Base-by-base conservation (phyloP, 53 echinoderm and acorn worm species). In the Astropecten irregularis region DNA sequence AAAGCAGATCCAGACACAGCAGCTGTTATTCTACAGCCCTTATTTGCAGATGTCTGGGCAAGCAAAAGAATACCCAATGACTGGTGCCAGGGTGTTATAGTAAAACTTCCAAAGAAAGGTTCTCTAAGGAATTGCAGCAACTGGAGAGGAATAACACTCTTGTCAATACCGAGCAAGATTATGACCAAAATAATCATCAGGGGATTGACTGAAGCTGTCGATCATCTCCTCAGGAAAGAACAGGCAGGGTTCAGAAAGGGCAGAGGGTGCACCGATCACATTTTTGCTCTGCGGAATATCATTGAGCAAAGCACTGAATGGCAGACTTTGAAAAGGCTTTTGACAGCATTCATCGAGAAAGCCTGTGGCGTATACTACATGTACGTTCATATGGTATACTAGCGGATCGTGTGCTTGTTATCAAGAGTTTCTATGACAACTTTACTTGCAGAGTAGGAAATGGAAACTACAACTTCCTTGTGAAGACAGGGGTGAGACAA, bases 331-430 rank as follows among this genome's bases (percentile, higher is more conserved):
- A 46, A 51, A 74, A 38, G 84, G 71, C 89, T 1, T 89, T 89
- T 31, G 84, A 83, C 22, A 83, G 74, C 53, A 22, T 89, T 20
- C 83, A 88, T 20, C 10, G 84, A 76, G 66, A 72, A 0, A 83
- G 74, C 51, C 16, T 88, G 2, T 87, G 79, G 81, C 29, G 57
- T 21, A 77, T 87, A 2, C 42, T 89, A 16, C n/a, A n/a, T n/a
- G n/a, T n/a, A n/a, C 35, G 54, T 10, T 21, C 6, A 2, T 88
- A 88, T 69, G 72, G 88, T 10, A 82, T 88, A 0, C 82, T 49
- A 27, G 28, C 2, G 14, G 27, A 86, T 2, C 13, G 77, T 9
- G 73, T 70, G 2, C 1, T 2, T 16, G 19, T 71, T 15, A 84
- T 84, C 59, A 44, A 50, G 40, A 36, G 54, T 10, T 68, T 65